Percentiles rank a stretch among this genome's conserved stretches.
These are phyloP conservation scores for Sterrhoptilus dennistouni DNA, from an alignment of 2,113 vertebrate genomes.

Conservation along the genomic window DNA sequence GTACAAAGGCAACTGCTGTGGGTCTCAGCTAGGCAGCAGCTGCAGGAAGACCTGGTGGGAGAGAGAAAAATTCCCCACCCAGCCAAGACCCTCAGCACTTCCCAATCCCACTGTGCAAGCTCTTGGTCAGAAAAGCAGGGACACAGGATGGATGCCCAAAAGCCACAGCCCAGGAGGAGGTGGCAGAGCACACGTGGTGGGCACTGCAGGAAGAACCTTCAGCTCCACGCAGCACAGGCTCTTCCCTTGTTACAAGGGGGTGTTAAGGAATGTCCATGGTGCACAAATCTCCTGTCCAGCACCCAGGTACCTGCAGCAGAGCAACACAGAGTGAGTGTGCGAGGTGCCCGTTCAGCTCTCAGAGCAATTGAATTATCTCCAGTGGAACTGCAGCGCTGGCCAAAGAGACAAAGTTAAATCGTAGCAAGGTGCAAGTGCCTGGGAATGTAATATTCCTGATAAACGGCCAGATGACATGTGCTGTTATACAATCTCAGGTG, in stretches of 20 bases:
- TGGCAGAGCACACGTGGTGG: neutral
- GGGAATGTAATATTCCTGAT: conserved; percentile 76
- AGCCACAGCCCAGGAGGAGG: neutral
- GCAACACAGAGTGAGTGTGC: neutral
- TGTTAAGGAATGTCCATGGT: neutral
- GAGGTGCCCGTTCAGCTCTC: conserved; percentile 42
- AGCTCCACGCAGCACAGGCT: rapidly evolving
- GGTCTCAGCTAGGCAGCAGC: neutral
- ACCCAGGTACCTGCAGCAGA: neutral
- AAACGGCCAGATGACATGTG: conserved; percentile 66
- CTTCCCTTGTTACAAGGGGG: neutral
- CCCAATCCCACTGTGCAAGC: neutral
- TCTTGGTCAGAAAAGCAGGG: neutral
- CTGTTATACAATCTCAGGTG: conserved; percentile 69
- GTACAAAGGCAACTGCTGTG: neutral
- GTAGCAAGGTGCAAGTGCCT: conserved; percentile 62
- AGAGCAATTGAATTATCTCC: conserved; percentile 71
- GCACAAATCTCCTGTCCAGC: neutral
- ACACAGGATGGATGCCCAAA: neutral
- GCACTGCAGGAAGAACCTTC: neutral
- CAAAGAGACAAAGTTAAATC: conserved; percentile 71
- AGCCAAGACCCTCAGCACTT: neutral
- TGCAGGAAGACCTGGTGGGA: neutral
- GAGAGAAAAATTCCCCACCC: neutral
- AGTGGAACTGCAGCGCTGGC: conserved; percentile 51